Evolutionary conservation across 2,113 vertebrate genomes (phyloP).

Genomic region (Lepidothrix coronata): DNA sequence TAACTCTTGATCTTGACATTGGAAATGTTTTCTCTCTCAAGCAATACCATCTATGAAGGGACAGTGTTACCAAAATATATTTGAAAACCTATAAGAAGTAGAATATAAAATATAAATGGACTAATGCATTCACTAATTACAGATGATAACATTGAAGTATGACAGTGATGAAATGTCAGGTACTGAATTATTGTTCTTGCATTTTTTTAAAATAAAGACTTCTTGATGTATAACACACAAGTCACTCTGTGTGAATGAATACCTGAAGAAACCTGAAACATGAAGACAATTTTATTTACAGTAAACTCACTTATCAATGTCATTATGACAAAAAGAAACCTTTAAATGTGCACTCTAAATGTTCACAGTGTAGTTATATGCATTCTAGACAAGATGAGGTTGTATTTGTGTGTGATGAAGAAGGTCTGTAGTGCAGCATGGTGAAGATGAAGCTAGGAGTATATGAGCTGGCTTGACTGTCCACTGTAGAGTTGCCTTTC

Average conservation of each 20-base stretch:
- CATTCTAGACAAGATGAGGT: neutral
- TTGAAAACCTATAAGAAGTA: neutral
- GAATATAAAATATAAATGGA: neutral
- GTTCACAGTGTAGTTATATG: neutral
- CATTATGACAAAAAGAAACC: neutral
- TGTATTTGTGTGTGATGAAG: neutral
- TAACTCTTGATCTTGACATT: slow-evolving; percentile 44
- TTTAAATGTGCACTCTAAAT: neutral
- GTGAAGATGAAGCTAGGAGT: neutral
- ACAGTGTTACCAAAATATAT: neutral
- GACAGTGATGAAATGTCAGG: neutral
- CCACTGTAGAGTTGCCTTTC: neutral
- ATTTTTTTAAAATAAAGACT: neutral
- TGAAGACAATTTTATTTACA: neutral
- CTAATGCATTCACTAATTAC: neutral
- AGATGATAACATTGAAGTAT: neutral
- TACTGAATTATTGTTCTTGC: neutral
- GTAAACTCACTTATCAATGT: neutral
- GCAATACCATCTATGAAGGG: neutral
- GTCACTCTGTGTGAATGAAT: neutral
- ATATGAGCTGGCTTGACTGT: neutral
- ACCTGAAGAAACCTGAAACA: neutral
- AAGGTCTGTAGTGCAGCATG: neutral
- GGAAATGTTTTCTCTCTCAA: slow-evolving; percentile 35
- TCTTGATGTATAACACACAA: neutral